Evolutionary conservation across 2,113 vertebrate genomes (phyloP), one percentile per base, ranked within the genome.

Genomic region (Colius striatus): DNA sequence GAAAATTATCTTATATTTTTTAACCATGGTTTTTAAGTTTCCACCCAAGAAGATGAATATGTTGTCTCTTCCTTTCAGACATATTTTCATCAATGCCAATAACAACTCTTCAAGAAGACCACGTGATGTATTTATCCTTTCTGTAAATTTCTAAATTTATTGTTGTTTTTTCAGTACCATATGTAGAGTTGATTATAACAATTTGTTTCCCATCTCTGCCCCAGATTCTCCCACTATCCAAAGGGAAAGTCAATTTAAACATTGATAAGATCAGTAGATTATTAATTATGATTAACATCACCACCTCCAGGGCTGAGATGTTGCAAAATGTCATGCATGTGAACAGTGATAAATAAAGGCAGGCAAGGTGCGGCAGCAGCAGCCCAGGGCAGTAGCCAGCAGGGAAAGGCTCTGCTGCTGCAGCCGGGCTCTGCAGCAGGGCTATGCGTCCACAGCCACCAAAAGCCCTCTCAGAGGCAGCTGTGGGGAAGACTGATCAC

Each of bases 241-340:
- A 47, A 32, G 67, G 78, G 54, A 92, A 95, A 94, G 63, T 62
- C 12, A 51, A 83, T 79, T 82, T 91, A 66, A 92, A 89, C 91
- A 92, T 79, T 80, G 79, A 76, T 66, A 85, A 77, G 12, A 13
- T 87, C 66, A 78, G 88, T 13, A 90, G 88, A 96, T 90, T 63
- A 94, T 87, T 84, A 94, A 94, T 92, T 75, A 66, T 62, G 83
- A 95, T 90, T 84, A 94, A 58, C 70, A 93, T 41, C 54, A 89
- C 19, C 53, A 84, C 90, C 94, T 84, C 43, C 76, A 53, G 93
- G 86, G 88, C 73, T 75, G 36, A 90, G 47, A 58, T 47, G 83
- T 90, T 90, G 80, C 93, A 92, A 93, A 94, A 93, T 12, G 27
- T 41, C 57, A 58, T 0, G 12, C 38, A 12, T 41, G 38, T 41